phyloP scores from a whole-genome alignment of 2,113 vertebrate species.

The Platycercus adscitus region DNA sequence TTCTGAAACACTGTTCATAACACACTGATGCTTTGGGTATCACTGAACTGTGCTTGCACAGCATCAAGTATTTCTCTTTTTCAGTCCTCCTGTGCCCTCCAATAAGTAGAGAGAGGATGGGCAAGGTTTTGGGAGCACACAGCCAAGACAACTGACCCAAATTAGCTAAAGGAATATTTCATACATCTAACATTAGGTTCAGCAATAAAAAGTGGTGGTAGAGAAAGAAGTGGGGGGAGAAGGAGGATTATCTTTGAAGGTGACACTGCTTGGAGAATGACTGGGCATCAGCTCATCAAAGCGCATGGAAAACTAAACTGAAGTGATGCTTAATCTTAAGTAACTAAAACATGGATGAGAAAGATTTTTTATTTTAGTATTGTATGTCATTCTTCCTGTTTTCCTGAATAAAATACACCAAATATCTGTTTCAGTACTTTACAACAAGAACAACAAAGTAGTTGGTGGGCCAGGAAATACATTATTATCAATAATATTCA shows the following conservation, averaged over 20 bases:
- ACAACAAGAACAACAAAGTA: background rate
- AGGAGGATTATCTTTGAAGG: background rate
- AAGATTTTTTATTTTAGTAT: background rate
- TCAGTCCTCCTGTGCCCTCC: fast-evolving
- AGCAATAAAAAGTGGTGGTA: background rate
- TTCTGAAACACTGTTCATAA: background rate
- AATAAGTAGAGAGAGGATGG: background rate
- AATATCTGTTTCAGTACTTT: background rate
- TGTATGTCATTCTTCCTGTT: background rate
- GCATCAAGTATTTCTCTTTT: background rate
- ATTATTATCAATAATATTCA: background rate
- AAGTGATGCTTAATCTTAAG: background rate
- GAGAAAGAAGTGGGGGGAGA: background rate
- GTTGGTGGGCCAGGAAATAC: background rate
- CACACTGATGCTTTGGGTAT: fast-evolving
- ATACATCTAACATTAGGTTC: background rate
- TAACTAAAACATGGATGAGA: background rate
- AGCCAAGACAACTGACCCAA: background rate
- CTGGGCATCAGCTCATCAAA: background rate
- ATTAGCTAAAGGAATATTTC: background rate
- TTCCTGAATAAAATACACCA: background rate
- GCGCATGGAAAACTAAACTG: background rate
- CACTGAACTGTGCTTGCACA: background rate
- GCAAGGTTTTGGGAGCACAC: background rate
- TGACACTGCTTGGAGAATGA: background rate